Base-by-base conservation (phyloP, 2,797 vertebrate genomes). In the Amblyopsis hoosieri region DNA sequence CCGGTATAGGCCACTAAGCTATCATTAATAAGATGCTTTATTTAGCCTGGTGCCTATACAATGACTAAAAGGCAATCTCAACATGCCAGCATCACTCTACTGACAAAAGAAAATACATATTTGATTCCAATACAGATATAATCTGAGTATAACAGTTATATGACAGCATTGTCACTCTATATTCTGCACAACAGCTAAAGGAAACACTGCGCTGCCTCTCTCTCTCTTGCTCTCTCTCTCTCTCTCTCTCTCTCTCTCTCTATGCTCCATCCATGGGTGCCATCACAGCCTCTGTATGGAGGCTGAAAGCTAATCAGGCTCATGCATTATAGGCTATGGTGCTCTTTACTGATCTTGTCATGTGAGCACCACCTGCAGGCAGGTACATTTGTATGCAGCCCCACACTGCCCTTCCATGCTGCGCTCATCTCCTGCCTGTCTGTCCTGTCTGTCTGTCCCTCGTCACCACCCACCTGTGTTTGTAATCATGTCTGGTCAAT, bases 251-350 rank as follows among this genome's bases (percentile, higher is more conserved):
- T 12, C 6, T 11, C n/a, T 9, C n/a, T 42, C 6, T 4, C 13
- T 15, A 14, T 33, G 31, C n/a, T 12, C 54, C 33, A 57, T 59
- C 66, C 37, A 14, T 56, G 29, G 14, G 8, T 37, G 23, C 31
- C 14, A 3, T n/a, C 7, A n/a, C 54, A n/a, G 3, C 4, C 33
- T 33, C 29, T 75, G 72, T 62, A 61, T 62, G 49, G 61, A 60
- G 72, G 72, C 60, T 85, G 83, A 84, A 78, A 81, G 79, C 79
- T 86, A 90, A 88, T 88, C 45, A 68, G 62, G 59, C 73, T 79
- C 69, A 49, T 62, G 47, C 57, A 75, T 79, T 69, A 80, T 71
- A 78, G 3, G 17, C 53, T 66, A 69, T 75, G 3, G 17, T 49
- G 66, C 74, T 71, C 65, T 17, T 69, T 64, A 33, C n/a, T 64